phyloP scores from a whole-genome alignment of 2,797 vertebrate species.

The Zenarchopterus dispar region DNA sequence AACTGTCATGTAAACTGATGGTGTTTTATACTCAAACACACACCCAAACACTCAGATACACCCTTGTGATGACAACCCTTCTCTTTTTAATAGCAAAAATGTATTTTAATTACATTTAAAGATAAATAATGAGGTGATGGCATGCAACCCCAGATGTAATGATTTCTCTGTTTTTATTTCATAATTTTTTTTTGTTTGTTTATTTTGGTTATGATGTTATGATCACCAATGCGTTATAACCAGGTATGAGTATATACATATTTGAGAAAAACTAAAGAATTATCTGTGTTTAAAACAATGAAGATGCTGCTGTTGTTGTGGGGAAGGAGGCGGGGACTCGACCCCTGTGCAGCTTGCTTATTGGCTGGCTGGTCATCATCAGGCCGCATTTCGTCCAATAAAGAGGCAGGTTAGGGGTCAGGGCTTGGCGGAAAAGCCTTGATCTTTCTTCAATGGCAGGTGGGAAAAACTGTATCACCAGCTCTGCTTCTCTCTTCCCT shows the following conservation, averaged over 20 bases:
- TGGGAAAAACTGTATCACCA: slow-evolving; percentile 81
- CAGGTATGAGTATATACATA: slow-evolving; percentile 83
- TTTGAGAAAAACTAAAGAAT: slow-evolving; percentile 66
- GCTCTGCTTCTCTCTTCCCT: slow-evolving; percentile 78
- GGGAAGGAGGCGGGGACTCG: slow-evolving; percentile 61
- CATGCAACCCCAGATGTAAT: slow-evolving; percentile 87
- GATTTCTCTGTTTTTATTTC: slow-evolving; percentile 71
- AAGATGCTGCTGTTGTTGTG: slow-evolving; percentile 77
- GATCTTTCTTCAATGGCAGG: slow-evolving; percentile 80
- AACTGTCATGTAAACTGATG: slow-evolving; percentile 74
- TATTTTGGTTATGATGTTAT: slow-evolving; percentile 75
- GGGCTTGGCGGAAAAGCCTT: slow-evolving; percentile 69
- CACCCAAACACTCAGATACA: slow-evolving; percentile 52
- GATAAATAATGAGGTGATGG: slow-evolving; percentile 84
- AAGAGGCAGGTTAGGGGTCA: slow-evolving; percentile 59
- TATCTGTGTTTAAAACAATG: slow-evolving; percentile 66
- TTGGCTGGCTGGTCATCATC: slow-evolving; percentile 60
- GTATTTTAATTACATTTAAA: slow-evolving; percentile 86
- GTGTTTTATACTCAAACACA: slow-evolving; percentile 68
- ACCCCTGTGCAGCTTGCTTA: slow-evolving; percentile 51
- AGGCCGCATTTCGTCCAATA: slow-evolving; percentile 50
- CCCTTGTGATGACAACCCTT: slow-evolving; percentile 83
- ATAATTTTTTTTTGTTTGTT: slow-evolving; percentile 68
- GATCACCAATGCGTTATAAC: slow-evolving; percentile 84
- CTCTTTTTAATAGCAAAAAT: slow-evolving; percentile 83